Conservation (phyloP, 2,113 vertebrate species). For the Gasterosteus nipponicus region DNA sequence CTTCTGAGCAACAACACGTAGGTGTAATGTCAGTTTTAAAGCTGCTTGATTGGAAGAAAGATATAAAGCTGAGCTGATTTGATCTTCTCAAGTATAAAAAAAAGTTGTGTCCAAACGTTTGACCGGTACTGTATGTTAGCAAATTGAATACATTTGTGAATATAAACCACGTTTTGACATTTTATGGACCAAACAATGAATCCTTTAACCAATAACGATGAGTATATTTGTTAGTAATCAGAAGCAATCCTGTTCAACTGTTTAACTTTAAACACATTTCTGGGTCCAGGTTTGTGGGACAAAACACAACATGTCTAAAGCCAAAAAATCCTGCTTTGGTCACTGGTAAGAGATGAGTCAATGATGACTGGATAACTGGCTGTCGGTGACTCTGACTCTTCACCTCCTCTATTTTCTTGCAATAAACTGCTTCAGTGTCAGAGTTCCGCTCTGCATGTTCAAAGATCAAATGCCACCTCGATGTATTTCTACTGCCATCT, state of each 20-base stretch:
- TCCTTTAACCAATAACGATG: background rate
- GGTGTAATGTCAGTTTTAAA: background rate
- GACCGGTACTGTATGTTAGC: background rate
- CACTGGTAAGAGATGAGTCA: background rate
- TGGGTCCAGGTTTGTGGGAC: background rate
- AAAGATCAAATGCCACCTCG: constrained; percentile 17
- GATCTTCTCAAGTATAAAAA: background rate
- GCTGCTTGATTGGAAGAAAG: background rate
- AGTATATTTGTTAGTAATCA: background rate
- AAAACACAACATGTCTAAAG: background rate
- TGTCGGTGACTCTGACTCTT: constrained; percentile 2
- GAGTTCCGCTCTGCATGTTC: background rate
- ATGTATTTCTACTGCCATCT: constrained; percentile 59
- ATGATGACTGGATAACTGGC: constrained; percentile 7
- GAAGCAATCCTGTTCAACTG: background rate
- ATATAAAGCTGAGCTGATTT: background rate
- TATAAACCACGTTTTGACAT: background rate
- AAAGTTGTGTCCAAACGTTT: too few species aligned
- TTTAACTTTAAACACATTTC: background rate
- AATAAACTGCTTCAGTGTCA: background rate
- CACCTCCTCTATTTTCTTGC: background rate
- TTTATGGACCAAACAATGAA: background rate
- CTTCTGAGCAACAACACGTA: background rate
- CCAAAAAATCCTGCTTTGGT: background rate
- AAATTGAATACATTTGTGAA: background rate